Conservation (phyloP, 2,888 invertebrate genomes). For the Mechanitis messenoides region DNA sequence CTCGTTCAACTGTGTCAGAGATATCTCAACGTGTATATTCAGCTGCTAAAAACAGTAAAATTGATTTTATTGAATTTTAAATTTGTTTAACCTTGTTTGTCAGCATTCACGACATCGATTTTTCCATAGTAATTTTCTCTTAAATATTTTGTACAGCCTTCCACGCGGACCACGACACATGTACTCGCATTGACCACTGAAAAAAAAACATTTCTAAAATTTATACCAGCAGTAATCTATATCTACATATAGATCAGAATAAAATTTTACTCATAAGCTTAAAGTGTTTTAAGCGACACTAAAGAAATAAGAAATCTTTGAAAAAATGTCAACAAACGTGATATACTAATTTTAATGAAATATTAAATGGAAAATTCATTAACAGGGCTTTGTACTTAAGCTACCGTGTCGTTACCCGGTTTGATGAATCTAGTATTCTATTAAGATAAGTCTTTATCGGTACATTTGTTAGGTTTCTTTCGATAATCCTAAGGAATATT, state of each 20-base stretch:
- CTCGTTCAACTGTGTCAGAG: neutral
- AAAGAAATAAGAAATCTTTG: too few relatives aligned
- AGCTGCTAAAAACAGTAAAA: neutral
- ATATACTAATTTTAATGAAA: too few relatives aligned
- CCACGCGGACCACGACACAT: constrained; percentile 43
- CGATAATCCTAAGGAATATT: too few relatives aligned
- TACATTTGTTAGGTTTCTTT: too few relatives aligned
- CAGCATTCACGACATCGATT: constrained; percentile 9
- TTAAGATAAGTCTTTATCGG: too few relatives aligned
- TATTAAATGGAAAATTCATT: too few relatives aligned
- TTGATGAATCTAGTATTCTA: too few relatives aligned
- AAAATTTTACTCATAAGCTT: neutral
- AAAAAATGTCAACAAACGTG: too few relatives aligned
- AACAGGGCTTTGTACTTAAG: too few relatives aligned
- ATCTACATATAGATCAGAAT: neutral
- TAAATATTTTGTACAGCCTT: constrained; percentile 32
- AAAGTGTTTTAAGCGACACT: too few relatives aligned
- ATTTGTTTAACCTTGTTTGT: constrained; percentile 17
- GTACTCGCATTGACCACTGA: constrained; percentile 59
- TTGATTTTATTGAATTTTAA: constrained; percentile 6
- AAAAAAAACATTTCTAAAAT: constrained; percentile 23
- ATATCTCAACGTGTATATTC: neutral
- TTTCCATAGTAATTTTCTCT: constrained; percentile 22
- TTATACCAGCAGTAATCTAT: neutral
- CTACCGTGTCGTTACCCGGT: too few relatives aligned